Percentiles rank a stretch among this genome's conserved stretches.
Evolutionary conservation across 2,888 invertebrate genomes (phyloP).

Genomic region (Bugula neritina): DNA sequence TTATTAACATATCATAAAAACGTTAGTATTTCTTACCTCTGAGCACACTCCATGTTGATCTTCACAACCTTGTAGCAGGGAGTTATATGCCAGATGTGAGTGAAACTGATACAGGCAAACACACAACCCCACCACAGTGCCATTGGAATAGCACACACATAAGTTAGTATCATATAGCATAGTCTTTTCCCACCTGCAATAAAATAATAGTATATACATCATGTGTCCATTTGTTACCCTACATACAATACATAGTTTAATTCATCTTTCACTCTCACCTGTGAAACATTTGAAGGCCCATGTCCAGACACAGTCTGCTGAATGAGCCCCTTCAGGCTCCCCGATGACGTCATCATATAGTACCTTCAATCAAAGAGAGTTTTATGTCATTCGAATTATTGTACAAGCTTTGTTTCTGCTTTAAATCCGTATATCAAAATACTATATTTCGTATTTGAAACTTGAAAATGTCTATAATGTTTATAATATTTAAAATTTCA

Average conservation of each 20-base stretch:
- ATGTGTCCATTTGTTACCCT: neutral
- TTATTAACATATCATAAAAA: too few relatives aligned
- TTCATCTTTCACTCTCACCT: conserved; percentile 3
- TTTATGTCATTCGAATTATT: too few relatives aligned
- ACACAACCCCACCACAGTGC: conserved; percentile 58
- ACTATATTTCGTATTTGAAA: too few relatives aligned
- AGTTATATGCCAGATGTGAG: conserved; percentile 68
- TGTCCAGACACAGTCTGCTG: conserved; percentile 66
- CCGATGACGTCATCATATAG: conserved; percentile 36
- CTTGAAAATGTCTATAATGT: too few relatives aligned
- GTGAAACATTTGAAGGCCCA: conserved; percentile 64
- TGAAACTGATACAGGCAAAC: conserved; percentile 56
- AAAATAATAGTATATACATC: neutral
- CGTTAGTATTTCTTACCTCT: conserved; percentile 54
- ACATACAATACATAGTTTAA: neutral
- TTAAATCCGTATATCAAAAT: too few relatives aligned
- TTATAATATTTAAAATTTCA: too few relatives aligned
- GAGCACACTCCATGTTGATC: conserved; percentile 63
- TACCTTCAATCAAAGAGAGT: conserved; percentile 58
- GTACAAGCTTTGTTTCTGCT: too few relatives aligned
- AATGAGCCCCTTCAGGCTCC: conserved; percentile 36
- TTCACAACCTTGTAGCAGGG: conserved; percentile 64
- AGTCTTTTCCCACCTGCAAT: conserved; percentile 59
- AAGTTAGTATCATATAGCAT: conserved; percentile 65
- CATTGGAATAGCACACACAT: conserved; percentile 63